Base-by-base conservation (phyloP, 2,888 invertebrate genomes). In the Melinopterus prodromus region DNA sequence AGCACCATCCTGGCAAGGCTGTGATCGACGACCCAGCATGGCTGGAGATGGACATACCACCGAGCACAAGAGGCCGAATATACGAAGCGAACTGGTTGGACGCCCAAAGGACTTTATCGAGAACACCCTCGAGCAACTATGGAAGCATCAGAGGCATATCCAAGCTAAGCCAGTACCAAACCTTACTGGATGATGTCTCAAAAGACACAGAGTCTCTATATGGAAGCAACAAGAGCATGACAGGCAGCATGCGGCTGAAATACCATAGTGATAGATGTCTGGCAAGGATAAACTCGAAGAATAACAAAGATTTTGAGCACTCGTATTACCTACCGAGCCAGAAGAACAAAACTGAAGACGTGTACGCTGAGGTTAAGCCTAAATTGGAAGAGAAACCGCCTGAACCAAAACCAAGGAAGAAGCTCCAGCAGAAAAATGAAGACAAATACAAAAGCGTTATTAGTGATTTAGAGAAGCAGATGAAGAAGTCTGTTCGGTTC, bases 51-150 rank as follows among this genome's bases (percentile, higher is more conserved):
- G 95, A 95, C 88, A 91, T 92, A 83, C 93, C 94, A 87, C 93
- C 93, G 86, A 92, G 93, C 83, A 92, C 93, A 71, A 91, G 92
- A 84, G 93, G 93, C 84, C 91, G 95, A 77, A 92, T 95, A 75
- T 96, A 96, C 88, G 96, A 96, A 85, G 96, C 96, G 53, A 96
- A 95, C 87, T 96, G 96, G 96, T 91, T 94, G 82, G 95, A 95
- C 86, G 92, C 94, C n/a, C 91, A 91, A 83, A 90, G 90, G 82
- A 92, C 91, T 86, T 89, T 93, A 77, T 90, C 90, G 78, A 89
- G 88, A 71, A 81, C 83, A 69, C 90, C 89, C 87, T 85, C 90
- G 86, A 83, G 86, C 69, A 71, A 53, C 70, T 76, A 83, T 69
- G 80, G 78, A 9, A 78, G 78, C 35, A 78, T 77, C n/a, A 71